Evolutionary conservation across 1,140 invertebrate species (phyloP), one percentile per base, ranked within the genome.

Genomic region (Lanistes nyassanus): DNA sequence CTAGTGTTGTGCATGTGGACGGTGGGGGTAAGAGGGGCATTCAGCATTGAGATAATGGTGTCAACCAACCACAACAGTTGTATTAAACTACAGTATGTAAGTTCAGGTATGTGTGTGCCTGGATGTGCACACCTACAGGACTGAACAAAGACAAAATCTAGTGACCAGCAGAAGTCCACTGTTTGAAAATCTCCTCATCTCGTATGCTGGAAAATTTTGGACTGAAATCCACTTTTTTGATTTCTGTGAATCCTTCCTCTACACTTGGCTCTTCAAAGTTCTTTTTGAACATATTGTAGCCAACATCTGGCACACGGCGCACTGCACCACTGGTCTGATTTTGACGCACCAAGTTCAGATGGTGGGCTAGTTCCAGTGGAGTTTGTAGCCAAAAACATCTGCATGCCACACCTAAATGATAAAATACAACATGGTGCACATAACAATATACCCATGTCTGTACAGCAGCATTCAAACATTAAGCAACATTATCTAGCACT

Each of bases 281-380:
- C 75, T 86, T 94, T 93, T 93, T 92, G 86, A 93, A 95, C 78
- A 92, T 92, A 85, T 96, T 93, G 76, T 95, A 94, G 2, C 96
- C 92, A 79, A 96, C 93, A 75, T 95, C 94, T 79, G 85, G 87
- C 42, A 89, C 82, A 29, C 92, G 91, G 5, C 91, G 87, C 80
- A 97, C 95, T 74, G 80, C 34, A 21, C 84, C 84, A 23, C 89
- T 81, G 19, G 87, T 85, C 76, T 88, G 91, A 56, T 92, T 94
- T 21, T 97, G 88, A 86, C 95, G 92, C 39, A 96, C 91, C 85
- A 94, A 97, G 87, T 93, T 94, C 82, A 97, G 95, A 86, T 98
- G 98, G 83, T 98, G 96, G 0, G 94, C 92, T 76, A 97, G 94
- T 19, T 93, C 91, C 3, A 92, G 87, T 23, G 91, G 91, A 0